Conservation (phyloP, 1,140 invertebrate genomes). For the Drosophila tristis region DNA sequence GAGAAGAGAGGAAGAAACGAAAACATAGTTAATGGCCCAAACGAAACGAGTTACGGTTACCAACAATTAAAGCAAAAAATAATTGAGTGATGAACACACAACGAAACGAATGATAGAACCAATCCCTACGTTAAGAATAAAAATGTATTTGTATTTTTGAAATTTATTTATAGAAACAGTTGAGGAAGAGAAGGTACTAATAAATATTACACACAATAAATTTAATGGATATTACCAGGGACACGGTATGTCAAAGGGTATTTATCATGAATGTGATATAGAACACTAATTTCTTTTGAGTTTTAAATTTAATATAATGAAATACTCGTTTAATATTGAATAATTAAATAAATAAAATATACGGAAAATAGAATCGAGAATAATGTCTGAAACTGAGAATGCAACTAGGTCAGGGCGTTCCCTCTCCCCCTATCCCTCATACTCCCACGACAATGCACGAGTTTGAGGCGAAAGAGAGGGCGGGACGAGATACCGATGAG, state of each 20-base stretch:
- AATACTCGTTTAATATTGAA: conserved; percentile 2
- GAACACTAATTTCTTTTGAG: not conserved
- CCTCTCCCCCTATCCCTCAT: not conserved
- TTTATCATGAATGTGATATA: no score
- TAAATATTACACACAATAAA: no score
- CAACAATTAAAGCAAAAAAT: conserved; percentile 30
- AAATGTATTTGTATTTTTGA: not conserved
- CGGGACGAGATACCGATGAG: not conserved
- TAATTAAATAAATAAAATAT: conserved; percentile 37
- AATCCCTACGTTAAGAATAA: not conserved
- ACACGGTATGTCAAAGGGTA: not conserved
- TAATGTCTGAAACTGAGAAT: conserved; percentile 18
- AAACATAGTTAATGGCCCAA: not conserved
- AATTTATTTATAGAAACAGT: no score
- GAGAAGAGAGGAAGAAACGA: conserved; percentile 3
- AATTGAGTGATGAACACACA: conserved; percentile 21
- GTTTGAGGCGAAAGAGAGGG: not conserved
- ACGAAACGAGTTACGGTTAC: conserved; percentile 25
- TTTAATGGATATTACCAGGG: no score
- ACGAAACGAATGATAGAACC: conserved; percentile 4
- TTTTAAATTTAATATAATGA: conserved; percentile 20
- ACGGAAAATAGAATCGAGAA: conserved; percentile 50
- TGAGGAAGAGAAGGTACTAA: no score
- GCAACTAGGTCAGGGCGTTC: conserved; percentile 82
- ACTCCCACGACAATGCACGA: conserved; percentile 28